Evolutionary conservation across 2,888 invertebrate genomes (phyloP).

Genomic region (Polia nebulosa): DNA sequence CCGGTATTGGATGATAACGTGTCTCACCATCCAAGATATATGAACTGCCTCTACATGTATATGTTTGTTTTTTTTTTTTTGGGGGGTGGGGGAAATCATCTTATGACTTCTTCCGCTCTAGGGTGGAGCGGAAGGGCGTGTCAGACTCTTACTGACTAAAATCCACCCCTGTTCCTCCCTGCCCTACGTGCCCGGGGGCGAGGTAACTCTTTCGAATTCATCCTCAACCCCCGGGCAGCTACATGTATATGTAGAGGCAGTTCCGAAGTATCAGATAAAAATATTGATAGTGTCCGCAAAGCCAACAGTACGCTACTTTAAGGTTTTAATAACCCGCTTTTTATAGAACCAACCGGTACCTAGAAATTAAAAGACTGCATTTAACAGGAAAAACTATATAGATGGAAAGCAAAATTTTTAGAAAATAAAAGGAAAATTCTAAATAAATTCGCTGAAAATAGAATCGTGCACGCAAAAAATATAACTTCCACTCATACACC

Average conservation of each 20-base stretch:
- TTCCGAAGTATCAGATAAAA: background rate
- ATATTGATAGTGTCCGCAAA: background rate
- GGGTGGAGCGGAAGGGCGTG: too few species aligned
- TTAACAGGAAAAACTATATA: background rate
- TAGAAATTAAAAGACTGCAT: background rate
- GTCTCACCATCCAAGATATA: too few species aligned
- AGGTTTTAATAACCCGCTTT: background rate
- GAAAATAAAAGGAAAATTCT: constrained; percentile 4
- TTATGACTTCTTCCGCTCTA: too few species aligned
- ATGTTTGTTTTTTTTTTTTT: too few species aligned
- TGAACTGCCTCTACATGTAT: too few species aligned
- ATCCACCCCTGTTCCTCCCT: too few species aligned
- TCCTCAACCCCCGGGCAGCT: too few species aligned
- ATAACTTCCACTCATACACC: constrained; percentile 29
- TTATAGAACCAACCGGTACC: background rate
- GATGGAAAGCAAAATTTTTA: background rate
- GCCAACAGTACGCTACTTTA: background rate
- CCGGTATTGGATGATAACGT: background rate
- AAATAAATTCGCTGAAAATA: constrained; percentile 27
- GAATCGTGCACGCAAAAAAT: constrained; percentile 30
- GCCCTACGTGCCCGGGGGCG: too few species aligned
- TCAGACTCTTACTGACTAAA: too few species aligned
- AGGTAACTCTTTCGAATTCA: too few species aligned
- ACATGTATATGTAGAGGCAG: background rate
- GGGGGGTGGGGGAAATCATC: too few species aligned